These are phyloP conservation scores for Osmerus mordax DNA, from an alignment of 2,113 vertebrate species.

Conservation along the genomic window DNA sequence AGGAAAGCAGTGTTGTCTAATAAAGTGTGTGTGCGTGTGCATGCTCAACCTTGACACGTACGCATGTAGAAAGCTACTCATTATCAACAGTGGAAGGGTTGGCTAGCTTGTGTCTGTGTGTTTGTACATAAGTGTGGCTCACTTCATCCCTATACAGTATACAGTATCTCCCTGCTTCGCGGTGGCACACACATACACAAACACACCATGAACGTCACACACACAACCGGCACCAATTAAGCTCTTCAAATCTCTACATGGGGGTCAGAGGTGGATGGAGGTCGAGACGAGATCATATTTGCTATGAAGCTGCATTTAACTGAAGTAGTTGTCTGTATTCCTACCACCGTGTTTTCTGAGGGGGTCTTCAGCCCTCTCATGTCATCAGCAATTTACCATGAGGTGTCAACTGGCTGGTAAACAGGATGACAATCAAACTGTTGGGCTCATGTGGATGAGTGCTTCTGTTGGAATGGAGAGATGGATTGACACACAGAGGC, in stretches of 20 bases:
- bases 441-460: conserved; percentile 14
- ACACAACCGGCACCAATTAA: conserved; percentile 52
- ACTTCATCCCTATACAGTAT: no score
- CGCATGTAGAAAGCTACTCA: conserved; percentile 53
- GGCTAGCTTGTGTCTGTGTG: conserved; percentile 50
- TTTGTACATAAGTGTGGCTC: neutral
- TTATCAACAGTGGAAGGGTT: conserved; percentile 48
- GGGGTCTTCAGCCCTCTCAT: conserved; percentile 31
- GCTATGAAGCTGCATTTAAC: conserved; percentile 5
- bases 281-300: neutral
- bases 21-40: conserved; percentile 47
- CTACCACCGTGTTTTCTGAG: conserved; percentile 23
- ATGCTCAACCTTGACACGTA: conserved; percentile 42
- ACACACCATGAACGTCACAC: neutral
- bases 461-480: neutral
- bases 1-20: conserved; percentile 26
- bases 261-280: conserved; percentile 38
- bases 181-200: conserved; percentile 11
- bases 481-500: neutral
- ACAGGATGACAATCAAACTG: no score
- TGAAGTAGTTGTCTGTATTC: conserved; percentile 1
- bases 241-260: conserved; percentile 57
- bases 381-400: conserved; percentile 29
- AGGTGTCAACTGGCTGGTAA: conserved; percentile 39
- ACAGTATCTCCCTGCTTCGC: conserved; percentile 2